Percentiles rank a stretch among this genome's conserved stretches.
phyloP scores from a whole-genome alignment of 2,113 vertebrate species.

The Triplophysa rosa region DNA sequence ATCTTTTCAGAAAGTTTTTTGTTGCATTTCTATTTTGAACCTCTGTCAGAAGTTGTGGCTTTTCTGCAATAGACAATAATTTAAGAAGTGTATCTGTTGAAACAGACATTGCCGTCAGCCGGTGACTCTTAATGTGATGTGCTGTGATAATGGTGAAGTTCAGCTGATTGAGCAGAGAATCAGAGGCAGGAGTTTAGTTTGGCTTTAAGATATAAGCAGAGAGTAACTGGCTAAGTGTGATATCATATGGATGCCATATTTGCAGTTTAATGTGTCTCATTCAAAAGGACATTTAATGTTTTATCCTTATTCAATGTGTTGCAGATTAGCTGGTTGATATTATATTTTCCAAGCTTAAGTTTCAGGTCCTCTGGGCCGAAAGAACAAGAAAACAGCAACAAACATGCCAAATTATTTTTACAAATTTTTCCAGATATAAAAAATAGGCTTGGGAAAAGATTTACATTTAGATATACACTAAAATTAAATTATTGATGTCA shows the following conservation, averaged over 20 bases:
- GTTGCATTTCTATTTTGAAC: not conserved
- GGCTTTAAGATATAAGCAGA: conserved; percentile 50
- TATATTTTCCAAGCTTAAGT: not conserved
- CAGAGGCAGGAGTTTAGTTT: conserved; percentile 22
- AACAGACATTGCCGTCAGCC: conserved; percentile 15
- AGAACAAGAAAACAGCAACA: too few relatives aligned
- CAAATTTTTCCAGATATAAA: too few relatives aligned
- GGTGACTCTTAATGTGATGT: conserved; percentile 17
- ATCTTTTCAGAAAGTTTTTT: too few relatives aligned
- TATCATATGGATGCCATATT: conserved; percentile 43
- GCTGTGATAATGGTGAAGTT: conserved; percentile 18
- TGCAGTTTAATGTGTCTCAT: conserved; percentile 17
- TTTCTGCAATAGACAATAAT: too few relatives aligned
- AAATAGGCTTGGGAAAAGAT: not conserved
- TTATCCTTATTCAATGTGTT: not conserved
- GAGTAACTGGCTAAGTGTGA: conserved; percentile 40
- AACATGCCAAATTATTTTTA: too few relatives aligned
- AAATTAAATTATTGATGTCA: not conserved
- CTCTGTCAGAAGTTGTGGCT: not conserved
- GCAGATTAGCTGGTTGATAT: not conserved
- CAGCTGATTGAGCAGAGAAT: conserved; percentile 38
- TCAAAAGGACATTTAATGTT: conserved; percentile 29
- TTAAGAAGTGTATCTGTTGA: conserved; percentile 4
- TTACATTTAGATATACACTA: not conserved
- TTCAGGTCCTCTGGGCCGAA: too few relatives aligned